These are phyloP conservation scores for Caloenas nicobarica DNA, from an alignment of 2,113 vertebrate genomes.

Conservation along the genomic window DNA sequence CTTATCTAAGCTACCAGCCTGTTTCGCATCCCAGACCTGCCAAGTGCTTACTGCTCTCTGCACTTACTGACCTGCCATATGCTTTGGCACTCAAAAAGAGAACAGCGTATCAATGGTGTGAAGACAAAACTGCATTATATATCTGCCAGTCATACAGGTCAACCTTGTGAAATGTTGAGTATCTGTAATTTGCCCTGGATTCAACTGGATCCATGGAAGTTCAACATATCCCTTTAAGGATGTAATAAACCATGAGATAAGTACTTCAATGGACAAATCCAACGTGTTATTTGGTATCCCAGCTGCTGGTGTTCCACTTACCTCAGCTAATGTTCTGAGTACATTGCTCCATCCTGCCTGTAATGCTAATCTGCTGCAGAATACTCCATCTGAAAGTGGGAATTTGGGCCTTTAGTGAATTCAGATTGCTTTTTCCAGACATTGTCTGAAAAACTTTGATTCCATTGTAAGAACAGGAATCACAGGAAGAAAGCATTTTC, in stretches of 20 bases:
- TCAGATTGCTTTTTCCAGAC: neutral
- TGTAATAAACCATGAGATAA: neutral
- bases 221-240: neutral
- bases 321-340: neutral
- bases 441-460: neutral
- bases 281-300: neutral
- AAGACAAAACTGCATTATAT: neutral
- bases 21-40: neutral
- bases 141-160: neutral
- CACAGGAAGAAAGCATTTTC: neutral
- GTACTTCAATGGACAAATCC: neutral
- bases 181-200: neutral
- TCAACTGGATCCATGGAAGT: neutral
- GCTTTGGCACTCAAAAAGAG: neutral
- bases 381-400: neutral
- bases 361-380: neutral
- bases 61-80: rapidly evolving
- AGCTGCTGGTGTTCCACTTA: neutral
- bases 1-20: neutral
- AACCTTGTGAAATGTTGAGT: neutral
- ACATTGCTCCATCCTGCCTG: neutral
- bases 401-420: neutral
- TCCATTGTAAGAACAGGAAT: neutral
- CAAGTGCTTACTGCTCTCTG: neutral
- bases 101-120: neutral